Base-by-base conservation (phyloP, 2,797 vertebrate genomes). In the Lepus townsendii region DNA sequence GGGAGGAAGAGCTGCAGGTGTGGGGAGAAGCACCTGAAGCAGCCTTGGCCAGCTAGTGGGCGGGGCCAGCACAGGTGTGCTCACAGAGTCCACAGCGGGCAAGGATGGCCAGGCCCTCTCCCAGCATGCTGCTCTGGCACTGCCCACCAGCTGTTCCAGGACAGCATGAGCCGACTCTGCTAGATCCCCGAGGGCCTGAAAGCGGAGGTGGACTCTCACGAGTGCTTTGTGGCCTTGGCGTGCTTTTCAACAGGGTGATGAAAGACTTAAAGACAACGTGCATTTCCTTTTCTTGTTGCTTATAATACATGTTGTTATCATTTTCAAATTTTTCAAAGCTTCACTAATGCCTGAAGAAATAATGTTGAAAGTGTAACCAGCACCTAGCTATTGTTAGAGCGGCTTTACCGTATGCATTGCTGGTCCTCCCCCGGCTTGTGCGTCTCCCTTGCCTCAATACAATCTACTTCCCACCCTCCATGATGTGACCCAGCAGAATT, bases 391-490 rank as follows among this genome's bases (percentile, higher is more conserved):
- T 47, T 47, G 8, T 47, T 9, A 47, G 42, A 47, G 8, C 42
- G 8, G 42, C 42, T 47, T 47, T 47, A 47, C 42, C 9, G 42
- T 47, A 47, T 47, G 30, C 26, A 62, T 65, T 77, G 26, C 63
- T 20, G 13, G 75, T n/a, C n/a, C 10, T 50, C 16, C 20, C 11
- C 42, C 9, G 8, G 1, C 7, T 66, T 69, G 13, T 75, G 52
- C 24, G 1, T 75, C 60, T 62, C 13, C 32, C 27, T 71, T 90
- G 91, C 52, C n/a, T 72, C 17, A 57, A 3, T 71, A 9, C 19
- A 69, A 82, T 88, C 9, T 62, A 84, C 76, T 57, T n/a, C 32
- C 77, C 65, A 84, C 17, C 52, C 12, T 84, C 88, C 27, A 60
- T 17, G 22, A 38, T 47, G 42, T 72, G 35, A 50, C 3, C 20